Evolutionary conservation across 2,888 invertebrate species (phyloP), one percentile per base, ranked within the genome.

Genomic region (Pristionchus mayeri): DNA sequence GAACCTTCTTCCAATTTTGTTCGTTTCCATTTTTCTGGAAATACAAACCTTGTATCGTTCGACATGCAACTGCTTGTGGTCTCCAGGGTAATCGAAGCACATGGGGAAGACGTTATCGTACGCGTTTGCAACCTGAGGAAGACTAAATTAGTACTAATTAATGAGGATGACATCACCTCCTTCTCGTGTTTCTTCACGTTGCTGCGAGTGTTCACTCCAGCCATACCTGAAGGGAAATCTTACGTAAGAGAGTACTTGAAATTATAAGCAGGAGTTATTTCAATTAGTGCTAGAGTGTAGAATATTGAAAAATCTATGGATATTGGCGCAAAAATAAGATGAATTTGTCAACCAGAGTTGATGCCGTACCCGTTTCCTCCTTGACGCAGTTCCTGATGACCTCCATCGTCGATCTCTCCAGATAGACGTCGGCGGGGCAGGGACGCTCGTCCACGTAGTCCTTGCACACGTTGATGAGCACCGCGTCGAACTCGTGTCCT

Each of bases 41-140:
- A 40, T 21, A 63, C 24, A 0, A 6, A 63, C 81, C 60, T 63
- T 63, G 34, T 60, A 63, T 63, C 81, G 37, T 30, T 82, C 81
- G n/a, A 63, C 21, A 0, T n/a, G n/a, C 9, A 82, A 30, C 27
- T 60, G 24, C 9, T 63, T 63, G 30, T 63, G 48, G 13, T 82
- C 81, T 2, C 21, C 81, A 16, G 81, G 81, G 18, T 63, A 82
- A 27, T 82, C 81, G 63, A 82, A 82, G 30, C 81, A 82, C 52
- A 63, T 48, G 30, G 81, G 81, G 18, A 63, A 82, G 11, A n/a
- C 63, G 16, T 4, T 27, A 4, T 44, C 27, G 24, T 82, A 63
- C 1, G 63, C 34, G 3, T 63, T 52, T 7, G 52, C 81, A 0
- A 82, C 81, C 81, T 82, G 21, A 63, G 21, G 13, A 16, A 1